A percentile compares a stretch with the other conserved stretches of the same genome.
Evolutionary conservation across 2,797 vertebrate species (phyloP).

Genomic region (Tangara arthus): DNA sequence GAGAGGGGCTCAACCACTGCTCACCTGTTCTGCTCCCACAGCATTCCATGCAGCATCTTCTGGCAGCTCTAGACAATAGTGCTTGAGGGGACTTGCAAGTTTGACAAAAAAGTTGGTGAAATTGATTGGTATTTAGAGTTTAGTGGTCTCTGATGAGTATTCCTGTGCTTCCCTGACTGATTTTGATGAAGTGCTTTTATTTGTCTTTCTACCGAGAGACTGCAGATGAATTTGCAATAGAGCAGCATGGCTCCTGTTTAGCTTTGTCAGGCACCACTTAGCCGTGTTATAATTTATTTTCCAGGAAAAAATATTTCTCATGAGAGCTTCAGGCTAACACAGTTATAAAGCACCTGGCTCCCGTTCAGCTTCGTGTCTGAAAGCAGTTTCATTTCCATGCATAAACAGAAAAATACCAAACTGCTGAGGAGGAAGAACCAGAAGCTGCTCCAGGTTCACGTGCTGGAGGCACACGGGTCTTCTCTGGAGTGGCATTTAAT

Average conservation of each 20-base stretch:
- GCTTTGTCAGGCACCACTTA: conserved; percentile 83
- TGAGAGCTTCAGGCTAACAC: conserved; percentile 77
- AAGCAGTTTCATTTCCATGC: conserved; percentile 67
- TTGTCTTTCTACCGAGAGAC: conserved; percentile 81
- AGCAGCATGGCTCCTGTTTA: conserved; percentile 80
- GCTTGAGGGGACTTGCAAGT: conserved; percentile 81
- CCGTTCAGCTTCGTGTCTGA: conserved; percentile 68
- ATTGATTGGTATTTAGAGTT: conserved; percentile 91
- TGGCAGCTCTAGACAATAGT: conserved; percentile 64
- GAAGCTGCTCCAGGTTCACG: not conserved
- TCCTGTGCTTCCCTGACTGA: conserved; percentile 86
- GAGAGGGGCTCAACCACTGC: not conserved
- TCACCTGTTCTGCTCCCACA: not conserved
- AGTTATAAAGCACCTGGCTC: conserved; percentile 82
- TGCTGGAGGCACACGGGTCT: not conserved
- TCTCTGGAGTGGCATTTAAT: not conserved
- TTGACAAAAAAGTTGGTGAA: conserved; percentile 82
- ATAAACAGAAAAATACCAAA: conserved; percentile 33
- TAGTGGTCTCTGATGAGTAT: conserved; percentile 86
- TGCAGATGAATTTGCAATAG: conserved; percentile 81
- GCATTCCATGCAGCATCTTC: conserved; percentile 41
- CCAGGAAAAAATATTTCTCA: conserved; percentile 82
- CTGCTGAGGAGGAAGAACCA: not conserved
- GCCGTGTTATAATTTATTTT: conserved; percentile 85
- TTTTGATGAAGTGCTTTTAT: conserved; percentile 91